A percentile compares a stretch with the other conserved stretches of the same genome.
phyloP scores from a whole-genome alignment of 2,888 invertebrate genomes.

The Doris montereyensis region DNA sequence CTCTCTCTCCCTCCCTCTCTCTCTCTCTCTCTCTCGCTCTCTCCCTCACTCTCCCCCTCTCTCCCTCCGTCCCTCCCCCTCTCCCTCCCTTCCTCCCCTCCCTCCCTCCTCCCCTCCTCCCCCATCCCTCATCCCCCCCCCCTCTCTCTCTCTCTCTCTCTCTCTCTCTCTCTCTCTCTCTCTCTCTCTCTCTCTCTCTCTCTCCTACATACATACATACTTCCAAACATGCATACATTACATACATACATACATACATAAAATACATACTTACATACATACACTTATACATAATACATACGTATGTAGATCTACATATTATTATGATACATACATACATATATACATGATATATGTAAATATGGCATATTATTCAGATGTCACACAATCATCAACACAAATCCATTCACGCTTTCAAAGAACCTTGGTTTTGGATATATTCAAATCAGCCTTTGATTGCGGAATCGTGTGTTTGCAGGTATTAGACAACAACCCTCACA shows the following conservation, averaged over 20 bases:
- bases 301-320: background rate
- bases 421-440: too few relatives aligned
- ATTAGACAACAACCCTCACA: too few relatives aligned
- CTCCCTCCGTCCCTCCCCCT: background rate
- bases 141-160: background rate
- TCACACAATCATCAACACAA: too few relatives aligned
- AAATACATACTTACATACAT: background rate
- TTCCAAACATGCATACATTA: background rate
- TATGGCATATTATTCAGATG: too few relatives aligned
- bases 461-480: too few relatives aligned
- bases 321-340: background rate
- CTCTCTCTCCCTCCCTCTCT: background rate
- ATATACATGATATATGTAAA: background rate
- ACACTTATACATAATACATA: background rate
- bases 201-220: background rate
- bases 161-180: background rate
- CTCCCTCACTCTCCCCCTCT: background rate
- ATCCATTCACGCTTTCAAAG: too few relatives aligned
- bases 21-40: background rate
- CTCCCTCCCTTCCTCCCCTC: background rate
- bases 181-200: background rate
- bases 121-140: background rate
- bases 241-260: background rate
- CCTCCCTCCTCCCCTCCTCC: background rate
- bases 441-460: too few relatives aligned